phyloP scores from a whole-genome alignment of 2,888 invertebrate genomes.

The Epinotia nisella region DNA sequence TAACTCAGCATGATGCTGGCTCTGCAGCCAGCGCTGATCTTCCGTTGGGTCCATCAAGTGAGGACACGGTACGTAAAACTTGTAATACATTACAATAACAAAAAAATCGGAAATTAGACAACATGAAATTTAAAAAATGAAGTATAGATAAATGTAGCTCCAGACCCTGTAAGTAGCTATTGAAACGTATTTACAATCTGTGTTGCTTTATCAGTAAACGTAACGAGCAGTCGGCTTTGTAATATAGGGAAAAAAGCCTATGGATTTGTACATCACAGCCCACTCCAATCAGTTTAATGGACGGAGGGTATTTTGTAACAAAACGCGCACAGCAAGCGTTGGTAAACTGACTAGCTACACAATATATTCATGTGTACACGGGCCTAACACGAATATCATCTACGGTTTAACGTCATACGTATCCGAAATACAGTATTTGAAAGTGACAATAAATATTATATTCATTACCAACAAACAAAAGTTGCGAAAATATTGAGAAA shows the following conservation, averaged over 20 bases:
- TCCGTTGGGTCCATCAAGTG: too few relatives aligned
- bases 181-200: not conserved
- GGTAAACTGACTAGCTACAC: not conserved
- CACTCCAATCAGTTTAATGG: constrained; percentile 36
- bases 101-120: too few relatives aligned
- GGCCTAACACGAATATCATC: not conserved
- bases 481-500: too few relatives aligned
- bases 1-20: too few relatives aligned
- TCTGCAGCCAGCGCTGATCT: too few relatives aligned
- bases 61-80: too few relatives aligned
- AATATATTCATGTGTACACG: not conserved
- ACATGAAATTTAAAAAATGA: too few relatives aligned
- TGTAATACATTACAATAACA: too few relatives aligned
- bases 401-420: too few relatives aligned
- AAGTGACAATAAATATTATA: too few relatives aligned
- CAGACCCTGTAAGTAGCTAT: not conserved
- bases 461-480: too few relatives aligned
- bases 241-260: constrained; percentile 12
- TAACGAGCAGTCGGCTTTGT: constrained; percentile 21
- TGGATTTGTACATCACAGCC: constrained; percentile 22
- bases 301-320: constrained; percentile 21
- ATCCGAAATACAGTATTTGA: too few relatives aligned
- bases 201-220: not conserved
- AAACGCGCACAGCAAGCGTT: constrained; percentile 6
- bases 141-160: not conserved